Base-by-base conservation (phyloP, 2,113 vertebrate genomes). In the Hippocampus mohnikei region DNA sequence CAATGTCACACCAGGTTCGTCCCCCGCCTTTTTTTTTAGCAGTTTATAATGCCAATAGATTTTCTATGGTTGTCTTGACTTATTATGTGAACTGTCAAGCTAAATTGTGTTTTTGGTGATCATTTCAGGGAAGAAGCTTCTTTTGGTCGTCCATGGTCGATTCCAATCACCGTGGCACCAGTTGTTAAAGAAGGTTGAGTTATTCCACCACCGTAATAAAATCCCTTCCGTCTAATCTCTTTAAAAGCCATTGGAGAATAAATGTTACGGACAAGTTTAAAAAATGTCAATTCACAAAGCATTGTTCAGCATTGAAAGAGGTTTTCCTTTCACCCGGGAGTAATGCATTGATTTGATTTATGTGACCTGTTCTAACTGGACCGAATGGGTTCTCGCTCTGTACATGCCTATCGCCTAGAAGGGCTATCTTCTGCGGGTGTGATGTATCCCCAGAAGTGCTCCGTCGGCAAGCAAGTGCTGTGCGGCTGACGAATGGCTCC, bases 21-120 rank as follows among this genome's bases (percentile, higher is more conserved):
- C 29, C 29, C 29, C n/a, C n/a, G n/a, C n/a, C n/a, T n/a, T 37
- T 37, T 37, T 27, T 37, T 5, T 37, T 6, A 37, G 33, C 33
- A 37, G 33, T 37, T 37, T 37, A 37, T 37, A 58, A 67, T 10
- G 63, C 81, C 70, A 80, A 76, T 71, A 62, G 65, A 83, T 75
- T 33, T 13, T 63, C 33, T 40, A 20, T 70, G 74, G 66, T 70
- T 64, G 71, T 79, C 52, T 11, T 67, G 48, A 41, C 66, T 53
- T 71, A 69, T 85, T 52, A 67, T 83, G 64, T 77, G 76, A 77
- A 70, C 11, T 20, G 59, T 76, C 76, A 74, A 73, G 71, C 70
- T 82, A 83, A 85, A 77, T 60, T 60, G 25, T 58, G 1, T 58
- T 58, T 58, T 58, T 58, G 55, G 3, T 58, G 55, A 56, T 27